These are phyloP conservation scores for Acipenser transmontanus DNA, from an alignment of 2,797 vertebrate species.

Conservation along the genomic window DNA sequence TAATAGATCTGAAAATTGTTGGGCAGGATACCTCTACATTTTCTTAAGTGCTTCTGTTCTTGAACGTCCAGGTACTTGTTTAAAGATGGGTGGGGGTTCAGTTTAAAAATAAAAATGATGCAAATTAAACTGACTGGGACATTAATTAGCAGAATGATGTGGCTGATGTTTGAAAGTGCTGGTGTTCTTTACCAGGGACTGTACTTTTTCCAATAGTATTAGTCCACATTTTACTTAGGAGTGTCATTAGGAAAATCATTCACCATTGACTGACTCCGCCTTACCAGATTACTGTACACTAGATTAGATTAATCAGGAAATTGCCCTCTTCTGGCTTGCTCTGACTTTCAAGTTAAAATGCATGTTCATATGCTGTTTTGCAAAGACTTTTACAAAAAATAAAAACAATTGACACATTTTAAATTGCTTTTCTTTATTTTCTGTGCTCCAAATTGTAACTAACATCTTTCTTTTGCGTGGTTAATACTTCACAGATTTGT, in stretches of 20 bases:
- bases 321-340: slow-evolving; percentile 18
- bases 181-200: slow-evolving; percentile 1
- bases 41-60: too few relatives aligned
- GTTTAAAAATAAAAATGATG: slow-evolving; percentile 19
- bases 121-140: slow-evolving; percentile 28
- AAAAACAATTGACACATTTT: too few relatives aligned
- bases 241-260: slow-evolving; percentile 21
- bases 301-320: slow-evolving; percentile 32
- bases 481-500: too few relatives aligned
- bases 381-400: slow-evolving; percentile 1
- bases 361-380: background rate
- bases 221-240: slow-evolving; percentile 24
- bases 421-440: too few relatives aligned
- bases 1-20: too few relatives aligned
- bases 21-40: too few relatives aligned
- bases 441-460: too few relatives aligned
- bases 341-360: slow-evolving; percentile 18
- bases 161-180: slow-evolving; percentile 19
- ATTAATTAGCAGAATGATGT: slow-evolving; percentile 16
- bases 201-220: slow-evolving; percentile 14
- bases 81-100: background rate
- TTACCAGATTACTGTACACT: slow-evolving; percentile 29
- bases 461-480: too few relatives aligned
- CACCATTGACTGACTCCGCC: slow-evolving; percentile 8
- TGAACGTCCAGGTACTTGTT: too few relatives aligned